phyloP scores from a whole-genome alignment of 2,888 invertebrate species.

The Drosophila maculinotata region DNA sequence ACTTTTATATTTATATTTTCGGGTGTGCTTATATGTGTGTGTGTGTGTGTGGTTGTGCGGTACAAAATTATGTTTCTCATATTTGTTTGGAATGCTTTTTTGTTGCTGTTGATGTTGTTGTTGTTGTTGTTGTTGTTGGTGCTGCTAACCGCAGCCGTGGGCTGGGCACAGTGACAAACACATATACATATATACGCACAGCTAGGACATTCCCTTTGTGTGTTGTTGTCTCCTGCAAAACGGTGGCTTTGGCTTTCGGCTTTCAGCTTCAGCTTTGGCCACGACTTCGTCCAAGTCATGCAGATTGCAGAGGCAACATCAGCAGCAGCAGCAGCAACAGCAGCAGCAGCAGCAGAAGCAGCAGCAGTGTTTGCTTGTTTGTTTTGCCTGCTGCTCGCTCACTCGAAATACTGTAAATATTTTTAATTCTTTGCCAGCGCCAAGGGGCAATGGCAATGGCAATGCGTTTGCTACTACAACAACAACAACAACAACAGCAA shows the following conservation, averaged over 20 bases:
- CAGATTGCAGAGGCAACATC: constrained; percentile 44
- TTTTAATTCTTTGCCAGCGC: constrained; percentile 80
- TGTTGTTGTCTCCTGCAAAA: constrained; percentile 52
- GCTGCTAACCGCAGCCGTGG: constrained; percentile 40
- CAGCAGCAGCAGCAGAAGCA: background rate
- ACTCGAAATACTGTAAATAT: constrained; percentile 79
- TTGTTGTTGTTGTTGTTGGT: constrained; percentile 10
- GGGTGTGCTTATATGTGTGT: constrained; percentile 16
- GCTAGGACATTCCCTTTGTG: constrained; percentile 72
- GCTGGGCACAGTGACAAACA: constrained; percentile 27
- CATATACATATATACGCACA: constrained; percentile 16
- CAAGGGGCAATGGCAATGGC: constrained; percentile 70
- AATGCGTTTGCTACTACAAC: constrained; percentile 55
- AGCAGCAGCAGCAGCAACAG: background rate
- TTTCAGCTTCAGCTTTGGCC: constrained; percentile 32
- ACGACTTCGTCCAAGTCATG: constrained; percentile 61
- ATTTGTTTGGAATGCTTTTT: constrained; percentile 78
- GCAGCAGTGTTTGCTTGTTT: constrained; percentile 28
- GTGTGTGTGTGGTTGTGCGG: constrained; percentile 4
- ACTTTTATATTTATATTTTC: constrained; percentile 33
- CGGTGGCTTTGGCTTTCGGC: constrained; percentile 21
- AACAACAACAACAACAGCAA: constrained; percentile 10
- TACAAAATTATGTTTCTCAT: constrained; percentile 72
- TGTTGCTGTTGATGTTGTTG: no score
- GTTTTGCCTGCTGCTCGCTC: constrained; percentile 49